Evolutionary conservation across 2,888 invertebrate genomes (phyloP), one percentile per base, ranked within the genome.

Genomic region (Crioceris asparagi): DNA sequence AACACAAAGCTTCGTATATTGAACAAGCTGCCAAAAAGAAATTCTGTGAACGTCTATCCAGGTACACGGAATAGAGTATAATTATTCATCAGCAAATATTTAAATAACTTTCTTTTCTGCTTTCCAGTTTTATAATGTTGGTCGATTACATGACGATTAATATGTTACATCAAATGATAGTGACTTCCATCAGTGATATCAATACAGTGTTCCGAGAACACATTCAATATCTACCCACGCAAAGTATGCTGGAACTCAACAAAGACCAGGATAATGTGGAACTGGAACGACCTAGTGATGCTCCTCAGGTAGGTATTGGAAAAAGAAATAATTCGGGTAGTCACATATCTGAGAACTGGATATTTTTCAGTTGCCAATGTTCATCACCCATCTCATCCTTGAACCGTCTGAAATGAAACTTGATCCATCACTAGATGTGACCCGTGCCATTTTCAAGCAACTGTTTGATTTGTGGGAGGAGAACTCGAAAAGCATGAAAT

Each of bases 11-110:
- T 5, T 83, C 85, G 3, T 91, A 87, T 57, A 86, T 86, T 32
- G 85, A 90, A 54, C 86, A 88, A 54, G 84, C 85, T 0, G 79
- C 79, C 51, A 91, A 91, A 56, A 72, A 84, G 44, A 76, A 79
- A 48, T 83, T 83, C 57, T 90, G 88, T 56, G 75, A 76, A 55
- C 68, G 85, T 43, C 68, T 91, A 2, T 77, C 85, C 23, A 74
- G 83, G 88, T 88, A 68, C 38, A 36, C n/a, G 15, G 11, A 25
- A 15, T 18, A 8, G n/a, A 15, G 7, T 26, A 27, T 10, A 11
- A 10, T 30, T 11, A 17, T n/a, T 23, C 3, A 32, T 25, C 8
- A 1, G 27, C 26, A 2, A 16, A 34, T 25, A 25, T 25, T 12
- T 25, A 3, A n/a, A 25, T 7, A 11, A 12, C 6, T 11, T 40